These are phyloP conservation scores for Sylvia borin DNA, from an alignment of 2,797 vertebrate species.

Conservation along the genomic window DNA sequence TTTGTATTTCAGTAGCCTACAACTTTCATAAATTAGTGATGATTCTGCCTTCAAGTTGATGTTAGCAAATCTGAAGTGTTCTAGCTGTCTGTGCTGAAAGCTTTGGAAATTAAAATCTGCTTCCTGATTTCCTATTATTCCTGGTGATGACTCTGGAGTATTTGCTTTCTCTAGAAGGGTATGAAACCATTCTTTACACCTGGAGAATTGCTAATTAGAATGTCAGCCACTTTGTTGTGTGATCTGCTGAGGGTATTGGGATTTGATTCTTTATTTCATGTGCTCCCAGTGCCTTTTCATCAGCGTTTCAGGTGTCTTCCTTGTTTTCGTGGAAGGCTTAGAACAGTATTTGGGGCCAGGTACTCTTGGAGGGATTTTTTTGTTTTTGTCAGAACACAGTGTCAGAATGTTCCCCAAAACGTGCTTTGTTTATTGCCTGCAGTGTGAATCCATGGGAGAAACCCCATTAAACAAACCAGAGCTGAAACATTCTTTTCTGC, in stretches of 20 bases:
- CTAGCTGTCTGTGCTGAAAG: not conserved
- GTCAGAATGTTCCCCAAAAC: not conserved
- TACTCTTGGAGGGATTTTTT: not conserved
- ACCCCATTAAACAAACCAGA: not conserved
- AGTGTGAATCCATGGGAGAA: not conserved
- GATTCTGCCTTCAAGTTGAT: not conserved
- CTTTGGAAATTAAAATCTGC: not conserved
- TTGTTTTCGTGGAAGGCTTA: not conserved
- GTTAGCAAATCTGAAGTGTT: not conserved
- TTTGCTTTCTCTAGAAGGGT: not conserved
- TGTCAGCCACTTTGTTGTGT: not conserved
- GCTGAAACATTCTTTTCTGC: not conserved
- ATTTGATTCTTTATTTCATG: not conserved
- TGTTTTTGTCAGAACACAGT: not conserved
- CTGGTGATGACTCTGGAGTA: not conserved
- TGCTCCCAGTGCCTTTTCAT: not conserved
- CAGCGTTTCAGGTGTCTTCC: not conserved
- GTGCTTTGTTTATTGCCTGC: not conserved
- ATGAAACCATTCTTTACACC: not conserved
- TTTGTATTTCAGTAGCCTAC: not conserved
- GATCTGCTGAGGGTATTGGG: not conserved
- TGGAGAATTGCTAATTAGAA: not conserved
- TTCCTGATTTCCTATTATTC: not conserved
- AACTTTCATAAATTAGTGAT: not conserved
- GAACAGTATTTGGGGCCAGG: not conserved